These are phyloP conservation scores for Quadroppia sp. DNA, from an alignment of 2,888 invertebrate genomes.

Conservation along the genomic window DNA sequence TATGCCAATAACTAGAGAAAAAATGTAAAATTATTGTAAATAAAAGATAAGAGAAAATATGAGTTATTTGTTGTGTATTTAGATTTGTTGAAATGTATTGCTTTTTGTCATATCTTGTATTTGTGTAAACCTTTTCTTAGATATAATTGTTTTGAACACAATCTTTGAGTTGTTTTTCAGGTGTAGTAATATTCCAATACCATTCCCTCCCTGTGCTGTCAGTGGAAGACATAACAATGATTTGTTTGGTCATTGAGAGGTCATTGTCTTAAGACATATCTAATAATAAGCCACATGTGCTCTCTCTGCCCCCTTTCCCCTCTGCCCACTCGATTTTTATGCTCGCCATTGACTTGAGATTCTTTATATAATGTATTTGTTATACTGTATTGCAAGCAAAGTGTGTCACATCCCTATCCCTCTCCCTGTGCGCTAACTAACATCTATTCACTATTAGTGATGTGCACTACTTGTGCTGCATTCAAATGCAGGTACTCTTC, in stretches of 20 bases:
- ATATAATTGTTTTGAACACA: conserved; percentile 27
- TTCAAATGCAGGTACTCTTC: conserved; percentile 35
- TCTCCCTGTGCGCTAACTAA: conserved; percentile 23
- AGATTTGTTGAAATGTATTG: too few relatives aligned
- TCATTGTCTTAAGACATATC: background rate
- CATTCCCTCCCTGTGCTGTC: background rate
- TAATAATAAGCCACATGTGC: conserved; percentile 12
- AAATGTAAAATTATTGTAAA: too few relatives aligned
- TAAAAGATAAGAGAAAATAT: too few relatives aligned
- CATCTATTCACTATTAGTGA: conserved; percentile 16
- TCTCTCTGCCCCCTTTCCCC: background rate
- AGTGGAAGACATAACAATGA: background rate
- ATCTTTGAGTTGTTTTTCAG: too few relatives aligned
- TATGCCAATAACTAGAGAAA: too few relatives aligned
- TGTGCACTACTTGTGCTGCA: conserved; percentile 29
- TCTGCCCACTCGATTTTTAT: conserved; percentile 5
- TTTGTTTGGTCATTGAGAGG: background rate
- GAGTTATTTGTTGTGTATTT: too few relatives aligned
- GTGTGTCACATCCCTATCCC: background rate
- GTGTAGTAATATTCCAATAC: conserved; percentile 12
- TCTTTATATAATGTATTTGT: conserved; percentile 7
- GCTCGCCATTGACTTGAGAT: conserved; percentile 32
- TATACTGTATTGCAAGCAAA: conserved; percentile 22
- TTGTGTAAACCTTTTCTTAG: background rate
- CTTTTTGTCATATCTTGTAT: too few relatives aligned